These are phyloP conservation scores for Schizopygopsis malacanthus DNA, from an alignment of 2,797 vertebrate species.

Conservation along the genomic window DNA sequence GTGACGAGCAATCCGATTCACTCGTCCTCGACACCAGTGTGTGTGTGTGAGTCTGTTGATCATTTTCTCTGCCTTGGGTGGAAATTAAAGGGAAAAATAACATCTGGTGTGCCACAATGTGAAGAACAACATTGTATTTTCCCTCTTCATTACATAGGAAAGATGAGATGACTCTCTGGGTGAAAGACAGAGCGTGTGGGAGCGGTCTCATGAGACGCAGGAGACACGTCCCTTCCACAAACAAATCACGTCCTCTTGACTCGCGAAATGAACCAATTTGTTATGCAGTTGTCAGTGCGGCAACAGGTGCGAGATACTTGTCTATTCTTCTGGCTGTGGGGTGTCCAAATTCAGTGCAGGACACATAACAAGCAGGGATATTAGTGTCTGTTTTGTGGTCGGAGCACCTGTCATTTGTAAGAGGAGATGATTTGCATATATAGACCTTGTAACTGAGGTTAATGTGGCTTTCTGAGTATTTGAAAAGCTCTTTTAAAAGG, in stretches of 20 bases:
- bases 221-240: constrained; percentile 33
- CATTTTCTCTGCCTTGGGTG: constrained; percentile 37
- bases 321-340: constrained; percentile 12
- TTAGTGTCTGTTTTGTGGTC: constrained; percentile 26
- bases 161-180: constrained; percentile 45
- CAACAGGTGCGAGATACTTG: constrained; percentile 42
- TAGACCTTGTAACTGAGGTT: constrained; percentile 2
- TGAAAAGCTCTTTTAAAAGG: background rate
- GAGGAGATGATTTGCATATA: constrained; percentile 23
- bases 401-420: constrained; percentile 25
- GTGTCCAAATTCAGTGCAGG: constrained; percentile 14
- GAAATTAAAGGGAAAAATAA: constrained; percentile 53
- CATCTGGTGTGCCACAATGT: constrained; percentile 42
- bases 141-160: constrained; percentile 50
- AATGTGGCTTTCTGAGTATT: constrained; percentile 19
- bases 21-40: constrained; percentile 17
- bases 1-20: constrained; percentile 63
- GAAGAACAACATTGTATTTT: constrained; percentile 49
- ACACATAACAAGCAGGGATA: constrained; percentile 36
- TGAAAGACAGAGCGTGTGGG: constrained; percentile 31
- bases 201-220: constrained; percentile 29
- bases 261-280: constrained; percentile 57
- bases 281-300: constrained; percentile 42
- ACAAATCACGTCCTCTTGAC: constrained; percentile 54
- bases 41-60: constrained; percentile 18